Base-by-base conservation (phyloP, 2,888 invertebrate genomes). In the Autographa pulchrina region DNA sequence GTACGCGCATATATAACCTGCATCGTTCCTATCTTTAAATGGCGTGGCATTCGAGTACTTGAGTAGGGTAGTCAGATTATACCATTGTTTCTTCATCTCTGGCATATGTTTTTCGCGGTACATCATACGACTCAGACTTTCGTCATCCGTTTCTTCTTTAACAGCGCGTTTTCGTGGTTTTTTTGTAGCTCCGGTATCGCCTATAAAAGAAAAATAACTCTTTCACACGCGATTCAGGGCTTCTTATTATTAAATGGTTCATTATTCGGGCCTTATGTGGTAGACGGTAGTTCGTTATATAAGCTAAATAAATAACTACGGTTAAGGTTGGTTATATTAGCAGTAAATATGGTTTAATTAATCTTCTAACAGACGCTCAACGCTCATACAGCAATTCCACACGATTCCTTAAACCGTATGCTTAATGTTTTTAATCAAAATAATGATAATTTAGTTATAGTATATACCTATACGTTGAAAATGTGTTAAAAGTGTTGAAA, bases 171-270 rank as follows among this genome's bases (percentile, higher is more conserved):
- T 93, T 82, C 87, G 88, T 77, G 85, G 88, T 88, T 90, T 93
- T 92, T 93, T 93, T 83, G 89, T 84, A 81, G 91, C 91, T 89
- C 93, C 90, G 86, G 91, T 90, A 79, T 88, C 88, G 92, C 95
- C 95, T 95, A 95, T 93, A 95, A 95, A 95, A 95, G 94, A 95
- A 95, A 94, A 94, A 92, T 84, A 91, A 90, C 75, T 88, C 89
- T 91, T 92, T 94, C 92, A 94, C 91, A 91, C 88, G 91, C 90
- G 90, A 84, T 86, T 78, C 74, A 77, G 68, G 52, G 77, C 84
- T 82, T 83, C 85, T 85, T 85, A 87, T 82, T 80, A 81, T 72
- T 75, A 82, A 78, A 78, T 60, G 67, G 54, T 56, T 56, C 13
- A 25, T 4, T n/a, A n/a, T n/a, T 48, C 48, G 48, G 48, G 48